Base-by-base conservation (phyloP, 2,888 invertebrate genomes). In the Tachina fera region DNA sequence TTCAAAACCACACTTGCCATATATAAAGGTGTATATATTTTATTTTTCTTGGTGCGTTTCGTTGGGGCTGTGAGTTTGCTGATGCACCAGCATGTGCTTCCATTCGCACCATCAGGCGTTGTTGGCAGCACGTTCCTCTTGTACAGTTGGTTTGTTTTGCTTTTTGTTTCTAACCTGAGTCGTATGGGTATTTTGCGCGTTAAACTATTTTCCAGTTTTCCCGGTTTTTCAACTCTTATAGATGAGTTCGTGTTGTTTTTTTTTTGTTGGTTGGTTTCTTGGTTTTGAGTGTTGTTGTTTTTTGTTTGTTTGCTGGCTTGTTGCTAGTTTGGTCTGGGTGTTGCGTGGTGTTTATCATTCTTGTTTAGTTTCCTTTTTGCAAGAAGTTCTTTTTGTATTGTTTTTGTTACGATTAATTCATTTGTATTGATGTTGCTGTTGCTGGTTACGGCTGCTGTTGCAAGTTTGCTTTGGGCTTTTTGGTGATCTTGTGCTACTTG, bases 401-500 rank as follows among this genome's bases (percentile, higher is more conserved):
- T 58, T 58, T n/a, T 74, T 67, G 13, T 70, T 39, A 4, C 19
- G 31, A 31, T 5, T 31, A 31, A 31, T 74, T 43, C 41, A 14
- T 78, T 78, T 14, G 63, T 43, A 16, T 60, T 67, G 53, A 70
- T 56, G 56, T 43, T 65, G 43, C 16, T 74, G 74, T 61, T 63
- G 81, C 19, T 67, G 72, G 43, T 43, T 41, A 13, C 58, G 68
- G 77, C 53, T 79, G 80, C 71, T 83, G 77, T 80, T 65, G 75
- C 51, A 56, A 49, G 78, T 83, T 86, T 76, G 83, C 86, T 80
- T 76, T 86, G 76, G 83, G 86, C 79, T 76, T 80, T 86, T 86
- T 68, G 79, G 76, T 72, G 83, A 86, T 86, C 86, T 83, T 86
- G 86, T 86, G 86, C 86, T 86, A 86, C 86, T 86, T 86, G 80